phyloP scores from a whole-genome alignment of 2,113 vertebrate genomes.

The Butorides virescens region DNA sequence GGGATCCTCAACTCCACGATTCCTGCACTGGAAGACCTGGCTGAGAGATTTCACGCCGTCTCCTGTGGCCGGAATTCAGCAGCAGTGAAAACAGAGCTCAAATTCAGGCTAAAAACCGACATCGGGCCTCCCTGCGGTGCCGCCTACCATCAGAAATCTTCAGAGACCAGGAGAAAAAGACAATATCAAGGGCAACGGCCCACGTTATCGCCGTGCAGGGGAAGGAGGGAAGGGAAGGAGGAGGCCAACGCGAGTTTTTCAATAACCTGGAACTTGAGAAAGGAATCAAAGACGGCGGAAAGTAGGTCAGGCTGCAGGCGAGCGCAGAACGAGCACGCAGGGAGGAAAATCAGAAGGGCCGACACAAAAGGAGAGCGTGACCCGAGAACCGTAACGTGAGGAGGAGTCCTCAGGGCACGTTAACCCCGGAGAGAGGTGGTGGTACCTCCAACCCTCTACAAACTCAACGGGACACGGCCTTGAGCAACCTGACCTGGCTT shows the following conservation, averaged over 20 bases:
- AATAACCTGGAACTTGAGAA: not conserved
- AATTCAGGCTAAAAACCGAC: not conserved
- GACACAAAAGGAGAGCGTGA: not conserved
- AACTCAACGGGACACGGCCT: not conserved
- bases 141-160: not conserved
- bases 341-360: not conserved
- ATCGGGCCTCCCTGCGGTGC: not conserved
- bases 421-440: not conserved
- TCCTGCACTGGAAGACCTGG: not conserved
- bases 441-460: not conserved
- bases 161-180: not conserved
- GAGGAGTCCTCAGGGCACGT: not conserved
- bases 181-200: not conserved
- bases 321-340: not conserved
- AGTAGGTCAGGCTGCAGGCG: not conserved
- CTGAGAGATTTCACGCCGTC: not conserved
- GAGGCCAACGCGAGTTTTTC: not conserved
- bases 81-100: not conserved
- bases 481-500: not conserved
- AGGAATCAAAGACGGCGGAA: not conserved
- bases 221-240: not conserved
- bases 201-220: not conserved
- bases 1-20: not conserved
- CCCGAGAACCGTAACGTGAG: rapidly evolving
- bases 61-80: not conserved